Conservation (phyloP, 2,888 invertebrate genomes). For the Brachyopa scutellaris region DNA sequence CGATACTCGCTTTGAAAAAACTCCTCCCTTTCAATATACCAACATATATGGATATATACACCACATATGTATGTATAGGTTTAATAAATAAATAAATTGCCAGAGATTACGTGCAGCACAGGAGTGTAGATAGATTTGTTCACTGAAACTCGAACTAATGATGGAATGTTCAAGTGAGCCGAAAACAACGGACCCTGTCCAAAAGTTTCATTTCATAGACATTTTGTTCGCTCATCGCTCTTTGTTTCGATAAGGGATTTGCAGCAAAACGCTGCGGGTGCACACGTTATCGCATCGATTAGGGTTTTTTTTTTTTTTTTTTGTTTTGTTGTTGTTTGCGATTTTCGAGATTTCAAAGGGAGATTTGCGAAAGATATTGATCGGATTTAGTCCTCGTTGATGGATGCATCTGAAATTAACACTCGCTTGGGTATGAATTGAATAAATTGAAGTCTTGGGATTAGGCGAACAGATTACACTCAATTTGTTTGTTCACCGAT, state of each 20-base stretch:
- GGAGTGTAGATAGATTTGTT: slow-evolving; percentile 51
- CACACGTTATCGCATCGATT: slow-evolving; percentile 57
- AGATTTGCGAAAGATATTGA: slow-evolving; percentile 31
- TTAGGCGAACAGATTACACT: slow-evolving; percentile 9
- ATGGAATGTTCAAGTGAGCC: slow-evolving; percentile 27
- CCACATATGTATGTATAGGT: too few species aligned
- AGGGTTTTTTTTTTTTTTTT: slow-evolving; percentile 28
- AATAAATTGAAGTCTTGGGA: not conserved
- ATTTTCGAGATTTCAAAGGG: not conserved
- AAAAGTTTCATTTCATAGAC: not conserved
- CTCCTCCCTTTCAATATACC: slow-evolving; percentile 44
- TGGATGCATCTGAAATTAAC: slow-evolving; percentile 28
- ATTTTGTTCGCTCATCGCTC: slow-evolving; percentile 15
- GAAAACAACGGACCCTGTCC: not conserved
- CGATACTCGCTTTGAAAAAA: too few species aligned
- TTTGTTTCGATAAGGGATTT: slow-evolving; percentile 57
- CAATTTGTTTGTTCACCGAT: not conserved
- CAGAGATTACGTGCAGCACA: slow-evolving; percentile 59
- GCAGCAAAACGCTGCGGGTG: slow-evolving; percentile 62
- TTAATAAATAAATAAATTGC: slow-evolving; percentile 71
- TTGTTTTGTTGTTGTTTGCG: not conserved
- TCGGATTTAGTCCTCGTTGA: slow-evolving; percentile 40
- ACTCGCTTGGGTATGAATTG: slow-evolving; percentile 19
- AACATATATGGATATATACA: too few species aligned
- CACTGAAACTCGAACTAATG: slow-evolving; percentile 26